Evolutionary conservation across 2,888 invertebrate genomes (phyloP), one percentile per base, ranked within the genome.

Genomic region (Arge pagana): DNA sequence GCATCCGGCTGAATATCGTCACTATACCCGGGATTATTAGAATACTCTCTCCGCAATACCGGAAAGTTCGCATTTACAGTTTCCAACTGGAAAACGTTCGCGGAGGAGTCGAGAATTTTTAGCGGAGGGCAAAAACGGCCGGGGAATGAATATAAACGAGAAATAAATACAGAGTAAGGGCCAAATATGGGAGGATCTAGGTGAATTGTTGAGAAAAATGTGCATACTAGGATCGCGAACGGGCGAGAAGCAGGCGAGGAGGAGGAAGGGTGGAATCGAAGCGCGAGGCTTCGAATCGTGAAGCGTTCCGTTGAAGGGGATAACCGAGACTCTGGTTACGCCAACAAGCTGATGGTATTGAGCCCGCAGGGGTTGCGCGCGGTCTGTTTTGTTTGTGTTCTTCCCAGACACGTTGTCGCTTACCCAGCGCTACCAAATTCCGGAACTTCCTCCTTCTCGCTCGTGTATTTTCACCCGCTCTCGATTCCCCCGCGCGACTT

Each of bases 331-430:
- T 45, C 45, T 45, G 45, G 45, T 45, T 45, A 45, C 31, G 45
- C 33, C 45, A 45, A 41, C 35, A 42, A 35, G 41, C 42, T 28
- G 18, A 40, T 43, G 31, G 42, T 35, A 50, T 43, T 33, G 42
- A 36, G 41, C 36, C 28, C 41, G 24, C 19, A 8, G 41, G 41
- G 33, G 13, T 5, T 33, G 13, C 16, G 18, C 11, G 37, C 10
- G 33, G n/a, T 16, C 33, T 15, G 50, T 50, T 50, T 50, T 50
- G 42, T 43, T 50, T 50, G 42, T 35, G 26, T 50, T 50, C n/a
- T n/a, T n/a, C 35, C 28, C 16, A 50, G 42, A 35, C 50, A 50
- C 35, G 42, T 35, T 50, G 42, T 36, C 36, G 40, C 42, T 50
- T 50, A 15, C 16, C 18, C 16, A 28, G 24, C 8, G 15, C 33